Base-by-base conservation (phyloP, 2,113 vertebrate species). In the Piliocolobus tephrosceles region DNA sequence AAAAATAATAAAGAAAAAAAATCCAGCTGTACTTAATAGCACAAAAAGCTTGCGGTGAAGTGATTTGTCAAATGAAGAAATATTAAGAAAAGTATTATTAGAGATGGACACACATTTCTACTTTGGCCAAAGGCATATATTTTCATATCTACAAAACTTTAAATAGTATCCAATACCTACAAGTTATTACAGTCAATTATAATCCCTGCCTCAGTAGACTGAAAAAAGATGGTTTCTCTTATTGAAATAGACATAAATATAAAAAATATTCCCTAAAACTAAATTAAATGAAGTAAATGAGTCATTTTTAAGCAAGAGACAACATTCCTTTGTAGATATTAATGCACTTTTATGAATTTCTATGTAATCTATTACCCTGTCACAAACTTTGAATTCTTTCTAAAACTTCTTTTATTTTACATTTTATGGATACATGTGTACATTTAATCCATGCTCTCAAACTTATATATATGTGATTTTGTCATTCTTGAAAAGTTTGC, bases 241-340 rank as follows among this genome's bases (percentile, higher is more conserved):
- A 75, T 50, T 61, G 52, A 88, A 97, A 97, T 72, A 81, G 92
- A 93, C 4, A 97, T 75, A 32, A 83, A 81, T 38, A 81, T 70
- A 52, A 90, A 40, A 72, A 52, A 35, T 35, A 86, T 86, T 87
- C 23, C 79, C 50, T 92, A 94, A 75, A 91, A 93, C 35, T 90
- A 95, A 97, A 84, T 97, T 96, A 97, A 97, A 97, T 97, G 79
- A n/a, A 95, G 11, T n/a, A 32, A 89, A 85, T 55, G 55, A 96
- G 20, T 94, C 23, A 97, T 92, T 95, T 97, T 95, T 68, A 90
- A 92, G 84, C 25, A 95, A 84, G 96, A 97, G 64, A 91, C 55
- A 94, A 96, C 17, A 75, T 84, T 72, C 50, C 57, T 96, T 94
- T 79, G 32, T 55, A 91, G 32, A 93, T 90, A 97, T 93, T 96